Evolutionary conservation across 2,113 vertebrate genomes (phyloP).

Genomic region (Corvus moneduloides): DNA sequence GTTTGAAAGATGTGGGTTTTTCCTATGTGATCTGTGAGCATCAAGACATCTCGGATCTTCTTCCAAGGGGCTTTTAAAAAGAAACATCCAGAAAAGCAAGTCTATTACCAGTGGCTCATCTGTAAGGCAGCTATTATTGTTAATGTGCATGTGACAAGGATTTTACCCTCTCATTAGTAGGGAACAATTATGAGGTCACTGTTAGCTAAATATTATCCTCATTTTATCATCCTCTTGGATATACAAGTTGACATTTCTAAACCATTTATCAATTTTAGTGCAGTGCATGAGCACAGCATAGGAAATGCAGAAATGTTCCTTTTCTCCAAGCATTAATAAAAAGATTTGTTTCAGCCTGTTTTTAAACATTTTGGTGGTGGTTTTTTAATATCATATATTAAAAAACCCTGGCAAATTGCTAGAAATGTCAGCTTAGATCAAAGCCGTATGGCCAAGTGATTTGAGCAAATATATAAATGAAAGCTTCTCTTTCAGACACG

Average conservation of each 20-base stretch:
- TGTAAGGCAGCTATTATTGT: not conserved
- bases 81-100: not conserved
- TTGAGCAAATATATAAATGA: slow-evolving; percentile 5
- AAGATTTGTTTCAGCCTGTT: not conserved
- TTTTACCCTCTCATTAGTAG: not conserved
- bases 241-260: not conserved
- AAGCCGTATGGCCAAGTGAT: not conserved
- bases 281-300: not conserved
- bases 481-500: not conserved
- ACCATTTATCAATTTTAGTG: not conserved
- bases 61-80: not conserved
- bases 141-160: not conserved
- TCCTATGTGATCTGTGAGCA: not conserved
- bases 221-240: not conserved
- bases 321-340: not conserved
- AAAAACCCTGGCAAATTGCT: not conserved
- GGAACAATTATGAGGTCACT: not conserved
- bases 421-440: not conserved
- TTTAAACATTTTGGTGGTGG: not conserved
- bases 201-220: slow-evolving; percentile 4
- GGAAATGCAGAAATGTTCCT: not conserved
- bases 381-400: not conserved
- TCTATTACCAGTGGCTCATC: not conserved
- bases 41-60: not conserved
- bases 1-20: not conserved